Percentiles rank a stretch among this genome's conserved stretches.
phyloP scores from a whole-genome alignment of 2,888 invertebrate species.

The Ornithoptera alexandrae region DNA sequence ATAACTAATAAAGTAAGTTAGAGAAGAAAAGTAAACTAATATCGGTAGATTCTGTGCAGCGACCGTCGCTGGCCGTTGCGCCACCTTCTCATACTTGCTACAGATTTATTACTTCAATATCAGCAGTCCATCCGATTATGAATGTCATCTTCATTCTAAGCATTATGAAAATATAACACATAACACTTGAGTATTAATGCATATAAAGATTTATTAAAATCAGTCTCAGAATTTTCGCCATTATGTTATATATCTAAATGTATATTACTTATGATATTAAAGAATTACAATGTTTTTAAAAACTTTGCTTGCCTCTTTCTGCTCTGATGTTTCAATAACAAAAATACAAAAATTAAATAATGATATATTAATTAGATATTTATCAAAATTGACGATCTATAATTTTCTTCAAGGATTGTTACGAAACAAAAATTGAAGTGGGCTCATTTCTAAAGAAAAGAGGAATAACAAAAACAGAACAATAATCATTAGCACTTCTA shows the following conservation, averaged over 20 bases:
- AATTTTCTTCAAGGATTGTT: slow-evolving; percentile 6
- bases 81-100: slow-evolving; percentile 46
- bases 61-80: slow-evolving; percentile 48
- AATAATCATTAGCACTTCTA: slow-evolving; percentile 71
- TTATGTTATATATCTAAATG: no score
- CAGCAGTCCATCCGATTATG: slow-evolving; percentile 51
- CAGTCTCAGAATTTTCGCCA: no score
- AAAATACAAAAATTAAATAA: no score
- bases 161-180: slow-evolving; percentile 39
- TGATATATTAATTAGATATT: no score
- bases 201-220: no score
- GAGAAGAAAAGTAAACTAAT: slow-evolving; percentile 81
- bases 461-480: slow-evolving; percentile 49
- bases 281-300: no score
- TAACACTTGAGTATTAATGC: slow-evolving; percentile 7
- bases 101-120: slow-evolving; percentile 77
- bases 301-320: no score
- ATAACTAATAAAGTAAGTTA: slow-evolving; percentile 79
- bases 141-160: slow-evolving; percentile 49
- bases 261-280: no score
- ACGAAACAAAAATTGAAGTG: slow-evolving; percentile 6
- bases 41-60: slow-evolving; percentile 68
- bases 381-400: no score
- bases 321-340: no score
- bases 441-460: slow-evolving; percentile 10